phyloP scores from a whole-genome alignment of 2,797 vertebrate genomes.

The Acrossocheilus fasciatus region DNA sequence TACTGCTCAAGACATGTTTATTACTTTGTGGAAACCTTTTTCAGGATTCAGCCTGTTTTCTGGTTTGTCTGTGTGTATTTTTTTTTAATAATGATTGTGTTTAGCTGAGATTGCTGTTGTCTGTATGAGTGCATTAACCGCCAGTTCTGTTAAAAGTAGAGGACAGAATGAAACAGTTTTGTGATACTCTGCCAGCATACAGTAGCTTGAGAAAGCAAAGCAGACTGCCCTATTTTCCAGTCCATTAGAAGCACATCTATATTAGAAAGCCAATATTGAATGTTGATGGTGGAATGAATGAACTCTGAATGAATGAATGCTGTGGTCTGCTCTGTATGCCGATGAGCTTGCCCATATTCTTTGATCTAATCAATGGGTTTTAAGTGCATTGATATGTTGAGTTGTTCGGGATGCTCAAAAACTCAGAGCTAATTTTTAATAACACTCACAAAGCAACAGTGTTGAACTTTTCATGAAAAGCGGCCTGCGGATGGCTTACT shows the following conservation, averaged over 20 bases:
- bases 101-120: background rate
- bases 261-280: constrained; percentile 11
- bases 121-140: background rate
- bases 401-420: background rate
- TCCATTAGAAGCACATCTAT: constrained; percentile 18
- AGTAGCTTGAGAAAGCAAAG: constrained; percentile 20
- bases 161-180: background rate
- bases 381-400: background rate
- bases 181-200: background rate
- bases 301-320: background rate
- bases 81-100: background rate
- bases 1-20: background rate
- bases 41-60: background rate
- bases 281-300: background rate
- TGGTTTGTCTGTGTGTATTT: background rate
- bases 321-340: background rate
- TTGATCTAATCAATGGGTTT: background rate
- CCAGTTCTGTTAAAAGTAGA: background rate
- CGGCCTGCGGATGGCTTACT: too few relatives aligned
- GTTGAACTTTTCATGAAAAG: background rate
- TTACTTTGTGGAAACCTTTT: background rate
- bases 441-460: background rate
- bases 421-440: background rate
- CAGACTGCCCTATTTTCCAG: background rate
- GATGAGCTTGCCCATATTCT: background rate